Conservation (phyloP, 2,113 vertebrate genomes). For the cattle (Bos taurus) region DNA sequence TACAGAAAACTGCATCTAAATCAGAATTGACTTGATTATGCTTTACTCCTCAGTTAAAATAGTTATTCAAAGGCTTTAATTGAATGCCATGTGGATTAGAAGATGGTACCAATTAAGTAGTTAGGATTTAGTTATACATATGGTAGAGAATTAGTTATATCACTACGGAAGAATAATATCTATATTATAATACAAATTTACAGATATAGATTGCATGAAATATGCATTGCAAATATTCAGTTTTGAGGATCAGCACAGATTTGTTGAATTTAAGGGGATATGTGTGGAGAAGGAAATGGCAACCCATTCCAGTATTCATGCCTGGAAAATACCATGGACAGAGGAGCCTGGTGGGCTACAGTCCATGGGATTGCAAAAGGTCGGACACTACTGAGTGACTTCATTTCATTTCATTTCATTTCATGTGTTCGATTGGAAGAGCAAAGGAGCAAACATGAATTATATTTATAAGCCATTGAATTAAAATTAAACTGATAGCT, state of each 20-base stretch:
- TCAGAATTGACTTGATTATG: constrained; percentile 65
- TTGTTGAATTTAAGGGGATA: background rate
- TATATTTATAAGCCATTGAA: background rate
- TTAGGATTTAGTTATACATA: constrained; percentile 56
- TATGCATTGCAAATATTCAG: constrained; percentile 48
- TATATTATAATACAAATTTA: constrained; percentile 32
- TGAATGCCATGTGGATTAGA: constrained; percentile 42
- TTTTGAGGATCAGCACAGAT: background rate
- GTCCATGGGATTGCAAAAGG: no score
- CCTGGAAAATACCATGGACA: no score
- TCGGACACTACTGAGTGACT: no score
- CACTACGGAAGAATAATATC: background rate
- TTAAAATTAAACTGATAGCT: background rate
- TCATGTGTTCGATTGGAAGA: background rate
- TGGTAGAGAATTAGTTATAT: constrained; percentile 18
- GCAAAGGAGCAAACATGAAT: background rate
- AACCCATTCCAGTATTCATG: no score
- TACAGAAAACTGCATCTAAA: constrained; percentile 57
- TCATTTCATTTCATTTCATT: no score
- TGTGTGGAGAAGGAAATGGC: no score
- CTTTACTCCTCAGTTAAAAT: constrained; percentile 61
- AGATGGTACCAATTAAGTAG: constrained; percentile 66
- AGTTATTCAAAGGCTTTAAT: constrained; percentile 63
- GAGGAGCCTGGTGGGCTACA: no score
- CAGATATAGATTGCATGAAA: background rate